phyloP scores from a whole-genome alignment of 2,888 invertebrate species.

The Litoditis marina region DNA sequence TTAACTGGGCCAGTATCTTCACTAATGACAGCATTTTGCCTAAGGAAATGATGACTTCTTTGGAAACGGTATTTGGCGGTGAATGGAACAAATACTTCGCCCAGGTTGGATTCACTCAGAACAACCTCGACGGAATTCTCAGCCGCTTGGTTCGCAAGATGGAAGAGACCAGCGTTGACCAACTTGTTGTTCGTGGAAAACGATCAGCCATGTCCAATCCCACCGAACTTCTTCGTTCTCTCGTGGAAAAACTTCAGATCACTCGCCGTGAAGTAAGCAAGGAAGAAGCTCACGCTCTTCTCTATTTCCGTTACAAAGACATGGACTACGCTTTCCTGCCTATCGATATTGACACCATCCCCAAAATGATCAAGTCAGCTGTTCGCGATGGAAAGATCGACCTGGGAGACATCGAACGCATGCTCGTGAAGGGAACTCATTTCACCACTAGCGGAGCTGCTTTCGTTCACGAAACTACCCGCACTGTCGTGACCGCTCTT shows the following conservation, averaged over 20 bases:
- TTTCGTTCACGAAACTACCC: slow-evolving; percentile 39
- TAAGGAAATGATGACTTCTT: slow-evolving; percentile 39
- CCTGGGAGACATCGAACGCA: slow-evolving; percentile 31
- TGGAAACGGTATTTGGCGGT: slow-evolving; percentile 49
- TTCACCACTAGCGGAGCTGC: slow-evolving; percentile 28
- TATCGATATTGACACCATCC: slow-evolving; percentile 42
- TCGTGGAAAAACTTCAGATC: slow-evolving; percentile 33
- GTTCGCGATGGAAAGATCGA: slow-evolving; percentile 36
- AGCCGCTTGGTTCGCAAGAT: slow-evolving; percentile 24
- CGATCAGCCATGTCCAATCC: slow-evolving; percentile 30
- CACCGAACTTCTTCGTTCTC: slow-evolving; percentile 28
- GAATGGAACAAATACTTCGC: slow-evolving; percentile 39
- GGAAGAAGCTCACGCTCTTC: slow-evolving; percentile 33
- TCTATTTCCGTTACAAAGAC: slow-evolving; percentile 44
- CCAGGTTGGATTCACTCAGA: slow-evolving; percentile 37
- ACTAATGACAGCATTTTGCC: slow-evolving; percentile 47
- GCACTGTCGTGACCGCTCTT: slow-evolving; percentile 33
- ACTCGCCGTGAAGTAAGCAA: slow-evolving; percentile 26
- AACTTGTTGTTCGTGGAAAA: slow-evolving; percentile 40
- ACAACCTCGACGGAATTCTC: slow-evolving; percentile 38
- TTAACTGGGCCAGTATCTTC: slow-evolving; percentile 43
- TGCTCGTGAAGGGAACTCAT: slow-evolving; percentile 29
- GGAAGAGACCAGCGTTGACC: slow-evolving; percentile 34
- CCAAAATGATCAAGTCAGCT: slow-evolving; percentile 62
- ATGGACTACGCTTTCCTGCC: slow-evolving; percentile 56